Evolutionary conservation across 2,888 invertebrate species (phyloP), one percentile per base, ranked within the genome.

Genomic region (Apamea monoglypha): DNA sequence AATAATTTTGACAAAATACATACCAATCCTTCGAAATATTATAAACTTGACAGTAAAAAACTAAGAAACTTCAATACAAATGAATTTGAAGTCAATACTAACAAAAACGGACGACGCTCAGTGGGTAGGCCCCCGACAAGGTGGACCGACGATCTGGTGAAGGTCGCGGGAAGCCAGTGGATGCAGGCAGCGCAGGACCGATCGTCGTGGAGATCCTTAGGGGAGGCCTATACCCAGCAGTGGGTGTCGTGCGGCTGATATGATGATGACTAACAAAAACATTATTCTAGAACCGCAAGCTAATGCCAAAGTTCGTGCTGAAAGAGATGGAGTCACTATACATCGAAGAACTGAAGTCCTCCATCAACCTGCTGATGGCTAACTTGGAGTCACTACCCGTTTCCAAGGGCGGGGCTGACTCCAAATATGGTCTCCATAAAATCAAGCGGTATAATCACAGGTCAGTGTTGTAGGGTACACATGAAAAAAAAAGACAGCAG

Each of bases 311-410:
- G 97, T 99, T 99, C 97, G 99, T 99, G 87, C 98, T 99, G 91
- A 99, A 99, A 97, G 99, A 99, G 97, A 99, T 99, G 99, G 99
- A 99, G 97, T 99, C 99, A 76, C 98, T 99, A 93, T 99, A 99
- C 97, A 98, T 99, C 93, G 99, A 99, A 97, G 99, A 99, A 97
- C 97, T 99, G 93, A 99, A 99, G 96, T 98, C 99, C 82, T 99
- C 99, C 88, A 99, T 99, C 95, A 99, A 99, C 97, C 98, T 99
- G 91, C 97, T 99, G 92, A 99, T 99, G 99, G 99, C 99, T 87
- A 99, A 99, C 97, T 97, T 99, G 95, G 99, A 99, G 97, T 99
- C 99, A 80, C 98, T 99, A 87, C 99, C 99, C 69, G 99, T 99
- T 86, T 99, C 99, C 83, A 99, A 99, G 97, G 99, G 99, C 92